Base-by-base conservation (phyloP, 2,797 vertebrate species). In the Notolepis coatsorum region DNA sequence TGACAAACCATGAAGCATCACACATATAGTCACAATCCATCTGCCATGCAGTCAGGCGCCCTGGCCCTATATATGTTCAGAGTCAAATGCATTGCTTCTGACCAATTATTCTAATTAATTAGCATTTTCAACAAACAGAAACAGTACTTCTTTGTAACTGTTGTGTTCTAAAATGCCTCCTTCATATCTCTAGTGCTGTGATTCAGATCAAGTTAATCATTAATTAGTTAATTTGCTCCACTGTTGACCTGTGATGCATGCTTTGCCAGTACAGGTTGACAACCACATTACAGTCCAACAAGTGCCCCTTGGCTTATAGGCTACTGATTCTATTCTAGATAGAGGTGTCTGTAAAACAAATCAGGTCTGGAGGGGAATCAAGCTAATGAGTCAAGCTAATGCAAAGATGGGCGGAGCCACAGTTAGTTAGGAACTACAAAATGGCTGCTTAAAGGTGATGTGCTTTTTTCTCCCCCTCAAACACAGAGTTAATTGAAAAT, bases 331-430 rank as follows among this genome's bases (percentile, higher is more conserved):
- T n/a, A 15, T 24, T 17, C n/a, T 7, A 0, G 4, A 27, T 7
- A 21, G 12, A 3, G 13, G 51, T 15, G 1, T 53, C 18, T 57
- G 28, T 57, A 73, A 54, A 79, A 77, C 23, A 2, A 65, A 65
- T 8, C 39, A 7, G 62, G 43, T 56, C 64, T 60, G 68, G 51
- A 70, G 61, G 48, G 5, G 5, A 37, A 41, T 61, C n/a, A 46
- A 37, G 42, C 38, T 43, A 71, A 75, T 77, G 37, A 73, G 45
- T 2, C 0, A 9, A 42, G n/a, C n/a, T n/a, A n/a, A n/a, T n/a
- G n/a, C n/a, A n/a, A n/a, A n/a, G n/a, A n/a, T 18, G 59, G 82
- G 74, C 2, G 56, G 73, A 33, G 82, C 42, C 70, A 46, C 30
- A 35, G 4, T 28, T 12, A 25, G 24, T 12, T n/a, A 39, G 3